Base-by-base conservation (phyloP, 2,888 invertebrate species). In the Nomada fabriciana region DNA sequence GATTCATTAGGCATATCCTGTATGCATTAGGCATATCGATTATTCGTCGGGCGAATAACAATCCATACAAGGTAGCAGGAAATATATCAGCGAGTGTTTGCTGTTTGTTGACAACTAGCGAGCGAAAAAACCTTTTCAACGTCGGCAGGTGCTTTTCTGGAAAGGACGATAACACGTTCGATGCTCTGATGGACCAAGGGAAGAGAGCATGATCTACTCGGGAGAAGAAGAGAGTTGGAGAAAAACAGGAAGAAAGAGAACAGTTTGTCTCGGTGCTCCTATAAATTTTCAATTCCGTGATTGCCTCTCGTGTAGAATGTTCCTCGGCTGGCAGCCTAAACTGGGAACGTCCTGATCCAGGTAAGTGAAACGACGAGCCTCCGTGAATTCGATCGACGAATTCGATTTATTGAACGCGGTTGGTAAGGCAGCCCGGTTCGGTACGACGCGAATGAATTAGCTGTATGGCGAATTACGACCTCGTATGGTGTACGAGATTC, bases 401-500 rank as follows among this genome's bases (percentile, higher is more conserved):
- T 72, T 82, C 77, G 76, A 82, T 82, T 79, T 68, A 82, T 81
- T 60, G 69, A 25, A 20, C 64, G 61, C 55, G 20, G 36, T n/a
- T 29, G 67, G 53, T 69, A 76, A 52, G 53, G 50, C 61, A 52
- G 55, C 13, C 2, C 29, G 23, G 57, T 63, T 43, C 59, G 3
- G 55, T 55, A 29, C 60, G 47, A 76, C 74, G 67, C 18, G 65
- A 84, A 77, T 86, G 79, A 84, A 86, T 86, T 84, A 86, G 68
- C 63, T 64, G 57, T 78, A 23, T 50, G 68, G 69, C 70, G 75
- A 80, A 87, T 72, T 77, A 68, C 73, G 15, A 55, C 20, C 61
- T 53, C 47, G 63, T 59, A 20, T 60, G 29, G 63, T 80, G 73
- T 65, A 47, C 42, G 67, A 25, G 9, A 15, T 67, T 53, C 53